Percentiles rank a stretch among this genome's conserved stretches.
These are phyloP conservation scores for Tetraneura akinire DNA, from an alignment of 1,140 invertebrate species.

Conservation along the genomic window DNA sequence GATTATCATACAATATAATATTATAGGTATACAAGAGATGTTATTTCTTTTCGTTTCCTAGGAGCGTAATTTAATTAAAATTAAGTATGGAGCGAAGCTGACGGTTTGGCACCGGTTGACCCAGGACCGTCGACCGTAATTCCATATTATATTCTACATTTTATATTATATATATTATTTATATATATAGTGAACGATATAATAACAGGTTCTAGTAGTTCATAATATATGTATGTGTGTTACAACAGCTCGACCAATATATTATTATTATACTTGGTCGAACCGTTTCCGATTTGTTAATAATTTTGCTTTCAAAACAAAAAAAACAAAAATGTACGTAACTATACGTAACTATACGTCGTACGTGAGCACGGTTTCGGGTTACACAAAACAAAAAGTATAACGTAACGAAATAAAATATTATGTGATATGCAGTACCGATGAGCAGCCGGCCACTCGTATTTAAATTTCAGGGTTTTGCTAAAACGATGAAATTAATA, in stretches of 20 bases:
- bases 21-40: background rate
- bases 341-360: too few species aligned
- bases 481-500: too few species aligned
- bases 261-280: constrained; percentile 35
- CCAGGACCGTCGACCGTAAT: constrained; percentile 41
- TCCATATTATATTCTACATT: background rate
- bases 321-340: background rate
- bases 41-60: constrained; percentile 21
- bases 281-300: constrained; percentile 9
- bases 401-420: too few species aligned
- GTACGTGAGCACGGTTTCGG: background rate
- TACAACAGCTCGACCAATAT: background rate
- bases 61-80: constrained; percentile 42
- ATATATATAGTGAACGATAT: background rate
- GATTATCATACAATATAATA: too few species aligned
- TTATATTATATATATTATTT: background rate
- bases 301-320: background rate
- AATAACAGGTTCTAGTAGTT: constrained; percentile 24
- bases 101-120: constrained; percentile 40
- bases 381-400: constrained; percentile 8
- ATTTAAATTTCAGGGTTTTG: too few species aligned
- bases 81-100: background rate
- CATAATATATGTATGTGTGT: background rate
- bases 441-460: too few species aligned
- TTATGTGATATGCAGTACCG: too few species aligned